Percentiles rank a stretch among this genome's conserved stretches.
These are phyloP conservation scores for Cossypha polioptera DNA, from an alignment of 2,797 vertebrate genomes.

Conservation along the genomic window DNA sequence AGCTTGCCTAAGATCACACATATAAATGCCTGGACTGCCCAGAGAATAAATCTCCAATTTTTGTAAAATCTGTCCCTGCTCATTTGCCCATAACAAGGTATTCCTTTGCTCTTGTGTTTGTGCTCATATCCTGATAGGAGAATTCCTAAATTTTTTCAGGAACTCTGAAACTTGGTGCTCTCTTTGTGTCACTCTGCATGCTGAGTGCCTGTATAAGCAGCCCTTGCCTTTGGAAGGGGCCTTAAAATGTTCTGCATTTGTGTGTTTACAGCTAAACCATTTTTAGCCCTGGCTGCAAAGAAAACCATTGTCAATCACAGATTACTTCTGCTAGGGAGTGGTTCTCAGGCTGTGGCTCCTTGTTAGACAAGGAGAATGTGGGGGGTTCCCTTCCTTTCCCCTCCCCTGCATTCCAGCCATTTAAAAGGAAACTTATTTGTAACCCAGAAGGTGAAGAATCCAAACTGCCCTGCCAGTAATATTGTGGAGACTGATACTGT, in stretches of 20 bases:
- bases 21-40: not conserved
- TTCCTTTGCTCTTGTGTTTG: not conserved
- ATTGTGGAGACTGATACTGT: not conserved
- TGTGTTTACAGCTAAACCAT: not conserved
- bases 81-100: not conserved
- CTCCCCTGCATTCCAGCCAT: conserved; percentile 28
- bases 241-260: not conserved
- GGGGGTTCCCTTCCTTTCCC: conserved; percentile 13
- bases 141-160: not conserved
- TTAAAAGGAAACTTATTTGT: conserved; percentile 30
- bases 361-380: conserved; percentile 15
- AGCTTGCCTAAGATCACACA: not conserved
- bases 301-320: conserved; percentile 33
- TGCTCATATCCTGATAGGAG: not conserved
- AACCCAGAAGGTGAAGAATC: conserved; percentile 16
- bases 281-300: conserved; percentile 31
- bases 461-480: not conserved
- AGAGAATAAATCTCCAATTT: not conserved
- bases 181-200: not conserved
- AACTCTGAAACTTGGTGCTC: not conserved
- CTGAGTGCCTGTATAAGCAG: not conserved
- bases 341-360: conserved; percentile 31
- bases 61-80: not conserved
- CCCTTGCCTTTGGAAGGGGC: not conserved
- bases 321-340: not conserved